Percentiles rank a stretch among this genome's conserved stretches.
phyloP scores from a whole-genome alignment of 1,140 invertebrate genomes.

The Thalassaphorura encarpata region DNA sequence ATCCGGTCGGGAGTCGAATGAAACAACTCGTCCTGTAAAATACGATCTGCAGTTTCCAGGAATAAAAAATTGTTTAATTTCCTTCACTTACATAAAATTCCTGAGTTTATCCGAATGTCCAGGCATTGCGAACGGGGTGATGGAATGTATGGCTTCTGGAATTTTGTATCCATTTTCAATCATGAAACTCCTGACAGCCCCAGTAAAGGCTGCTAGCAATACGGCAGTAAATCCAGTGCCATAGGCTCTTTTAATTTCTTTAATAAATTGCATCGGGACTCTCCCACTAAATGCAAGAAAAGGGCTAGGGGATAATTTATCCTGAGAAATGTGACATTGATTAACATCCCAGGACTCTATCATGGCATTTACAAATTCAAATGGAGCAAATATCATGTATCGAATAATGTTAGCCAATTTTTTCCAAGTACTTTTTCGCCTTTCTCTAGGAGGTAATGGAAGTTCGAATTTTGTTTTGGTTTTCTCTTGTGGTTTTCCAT shows the following conservation, averaged over 20 bases:
- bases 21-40: no score
- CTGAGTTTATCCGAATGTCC: slow-evolving; percentile 24
- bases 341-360: slow-evolving; percentile 22
- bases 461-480: no score
- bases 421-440: slow-evolving; percentile 14
- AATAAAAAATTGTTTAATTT: no score
- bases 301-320: slow-evolving; percentile 19
- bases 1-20: no score
- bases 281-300: slow-evolving; percentile 24
- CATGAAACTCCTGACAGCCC: slow-evolving; percentile 25
- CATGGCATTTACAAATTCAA: slow-evolving; percentile 27
- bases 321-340: slow-evolving; percentile 26
- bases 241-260: slow-evolving; percentile 20
- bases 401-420: slow-evolving; percentile 7
- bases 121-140: slow-evolving; percentile 28
- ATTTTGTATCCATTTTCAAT: slow-evolving; percentile 20
- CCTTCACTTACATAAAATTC: slow-evolving; percentile 29
- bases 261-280: slow-evolving; percentile 20
- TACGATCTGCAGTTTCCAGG: no score
- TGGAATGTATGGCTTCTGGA: slow-evolving; percentile 27
- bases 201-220: slow-evolving; percentile 19
- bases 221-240: slow-evolving; percentile 28
- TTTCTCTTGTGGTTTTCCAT: no score
- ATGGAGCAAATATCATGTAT: slow-evolving; percentile 20
- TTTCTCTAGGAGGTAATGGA: slow-evolving; percentile 14